A percentile compares a stretch with the other conserved stretches of the same genome.
Evolutionary conservation across 1,140 invertebrate species (phyloP).

Genomic region (Eriocheir sinensis): DNA sequence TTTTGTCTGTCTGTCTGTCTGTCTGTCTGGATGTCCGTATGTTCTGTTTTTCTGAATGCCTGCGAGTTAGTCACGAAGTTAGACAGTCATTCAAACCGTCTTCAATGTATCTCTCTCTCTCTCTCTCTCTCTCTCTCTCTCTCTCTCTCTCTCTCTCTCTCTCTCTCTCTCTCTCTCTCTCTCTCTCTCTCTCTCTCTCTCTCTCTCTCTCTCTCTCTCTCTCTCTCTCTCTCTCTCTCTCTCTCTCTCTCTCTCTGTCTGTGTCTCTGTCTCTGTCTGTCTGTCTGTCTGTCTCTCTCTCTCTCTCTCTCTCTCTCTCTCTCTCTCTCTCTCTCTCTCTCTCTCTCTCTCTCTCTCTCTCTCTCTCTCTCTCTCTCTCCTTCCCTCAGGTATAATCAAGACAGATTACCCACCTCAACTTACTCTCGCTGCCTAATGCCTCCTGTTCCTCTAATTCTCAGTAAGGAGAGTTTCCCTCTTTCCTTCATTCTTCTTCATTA

Average conservation of each 20-base stretch:
- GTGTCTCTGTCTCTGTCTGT: conserved; percentile 16
- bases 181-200: neutral
- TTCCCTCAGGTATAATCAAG: conserved; percentile 15
- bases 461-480: conserved; percentile 28
- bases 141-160: neutral
- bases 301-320: conserved; percentile 15
- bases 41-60: too few relatives aligned
- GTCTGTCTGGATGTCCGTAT: too few relatives aligned
- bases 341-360: conserved; percentile 36
- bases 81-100: too few relatives aligned
- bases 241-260: neutral
- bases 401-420: conserved; percentile 18
- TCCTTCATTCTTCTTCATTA: neutral
- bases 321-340: conserved; percentile 50
- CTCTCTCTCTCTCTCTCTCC: conserved; percentile 36
- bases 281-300: conserved; percentile 34
- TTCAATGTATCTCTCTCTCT: too few relatives aligned
- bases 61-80: too few relatives aligned
- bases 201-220: neutral
- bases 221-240: neutral
- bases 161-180: conserved; percentile 16
- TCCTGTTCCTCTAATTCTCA: conserved; percentile 29
- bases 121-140: neutral
- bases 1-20: too few relatives aligned
- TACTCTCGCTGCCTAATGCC: conserved; percentile 30